Evolutionary conservation across 2,888 invertebrate species (phyloP).

Genomic region (Drosophila macrospina): DNA sequence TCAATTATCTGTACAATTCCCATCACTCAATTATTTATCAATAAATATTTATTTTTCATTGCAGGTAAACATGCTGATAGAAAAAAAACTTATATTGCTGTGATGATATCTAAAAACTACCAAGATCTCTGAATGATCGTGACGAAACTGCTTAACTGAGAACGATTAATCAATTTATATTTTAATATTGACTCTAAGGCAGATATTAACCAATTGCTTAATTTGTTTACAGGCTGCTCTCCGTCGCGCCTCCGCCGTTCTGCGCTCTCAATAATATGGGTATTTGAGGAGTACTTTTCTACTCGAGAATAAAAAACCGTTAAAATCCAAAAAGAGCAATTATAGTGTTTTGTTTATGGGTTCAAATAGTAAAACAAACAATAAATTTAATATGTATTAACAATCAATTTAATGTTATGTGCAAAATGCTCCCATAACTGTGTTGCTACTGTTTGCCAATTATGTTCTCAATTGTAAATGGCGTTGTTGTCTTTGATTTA

Average conservation of each 20-base stretch:
- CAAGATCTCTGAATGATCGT: constrained; percentile 52
- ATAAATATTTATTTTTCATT: constrained; percentile 29
- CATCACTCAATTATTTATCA: constrained; percentile 13
- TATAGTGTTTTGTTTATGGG: constrained; percentile 33
- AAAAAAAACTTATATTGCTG: background rate
- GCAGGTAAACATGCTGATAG: constrained; percentile 43
- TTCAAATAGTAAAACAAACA: constrained; percentile 23
- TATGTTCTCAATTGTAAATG: constrained; percentile 85
- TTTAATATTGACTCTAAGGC: background rate
- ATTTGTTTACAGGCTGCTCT: constrained; percentile 90
- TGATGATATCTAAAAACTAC: constrained; percentile 49
- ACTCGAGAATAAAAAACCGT: constrained; percentile 73
- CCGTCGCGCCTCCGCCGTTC: constrained; percentile 96
- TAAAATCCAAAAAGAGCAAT: constrained; percentile 31
- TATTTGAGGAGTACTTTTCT: constrained; percentile 67
- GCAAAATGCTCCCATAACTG: background rate
- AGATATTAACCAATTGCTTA: constrained; percentile 10
- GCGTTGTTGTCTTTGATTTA: constrained; percentile 64
- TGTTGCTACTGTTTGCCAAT: constrained; percentile 81
- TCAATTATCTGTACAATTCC: background rate
- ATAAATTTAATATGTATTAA: constrained; percentile 33
- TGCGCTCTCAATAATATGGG: constrained; percentile 90
- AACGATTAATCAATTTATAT: constrained; percentile 6
- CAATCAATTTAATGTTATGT: constrained; percentile 22
- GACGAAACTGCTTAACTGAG: constrained; percentile 41